Conservation (phyloP, 1,140 invertebrate genomes). For the Ceratoteleas bidentatus region DNA sequence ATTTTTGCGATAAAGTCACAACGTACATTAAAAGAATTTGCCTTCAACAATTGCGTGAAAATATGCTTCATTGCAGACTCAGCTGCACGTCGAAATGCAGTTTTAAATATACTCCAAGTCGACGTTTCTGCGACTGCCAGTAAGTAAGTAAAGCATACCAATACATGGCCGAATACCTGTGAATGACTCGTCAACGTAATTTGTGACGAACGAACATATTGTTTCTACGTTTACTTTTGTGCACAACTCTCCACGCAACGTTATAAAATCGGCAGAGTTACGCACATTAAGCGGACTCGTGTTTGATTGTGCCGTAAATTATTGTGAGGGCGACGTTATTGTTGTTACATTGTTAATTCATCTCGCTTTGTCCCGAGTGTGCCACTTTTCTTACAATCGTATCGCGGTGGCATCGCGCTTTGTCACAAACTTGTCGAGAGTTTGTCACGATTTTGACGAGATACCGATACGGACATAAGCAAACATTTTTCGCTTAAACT, state of each 20-base stretch:
- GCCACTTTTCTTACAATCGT: conserved; percentile 33
- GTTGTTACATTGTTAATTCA: conserved; percentile 11
- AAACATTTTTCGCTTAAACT: conserved; percentile 1
- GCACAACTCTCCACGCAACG: background rate
- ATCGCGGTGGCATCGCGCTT: conserved; percentile 17
- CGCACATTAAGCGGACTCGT: conserved; percentile 14
- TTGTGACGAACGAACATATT: conserved; percentile 24
- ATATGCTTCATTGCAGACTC: background rate
- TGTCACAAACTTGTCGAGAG: conserved; percentile 45
- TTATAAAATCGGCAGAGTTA: conserved; percentile 20
- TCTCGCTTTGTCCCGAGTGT: conserved; percentile 20
- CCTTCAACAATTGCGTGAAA: too few species aligned
- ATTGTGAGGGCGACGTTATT: conserved; percentile 32
- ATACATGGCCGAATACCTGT: conserved; percentile 22
- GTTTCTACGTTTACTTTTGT: conserved; percentile 24
- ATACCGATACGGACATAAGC: background rate
- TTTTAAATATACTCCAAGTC: too few species aligned
- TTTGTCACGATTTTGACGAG: conserved; percentile 14
- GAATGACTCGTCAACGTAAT: conserved; percentile 16
- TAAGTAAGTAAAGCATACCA: conserved; percentile 41
- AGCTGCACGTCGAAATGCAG: too few species aligned
- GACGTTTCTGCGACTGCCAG: too few species aligned
- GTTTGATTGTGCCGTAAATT: conserved; percentile 31
- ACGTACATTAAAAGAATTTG: too few species aligned
- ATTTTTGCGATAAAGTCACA: too few species aligned